These are phyloP conservation scores for Parauchenoglanis punctatus DNA, from an alignment of 2,797 vertebrate species.

Conservation along the genomic window DNA sequence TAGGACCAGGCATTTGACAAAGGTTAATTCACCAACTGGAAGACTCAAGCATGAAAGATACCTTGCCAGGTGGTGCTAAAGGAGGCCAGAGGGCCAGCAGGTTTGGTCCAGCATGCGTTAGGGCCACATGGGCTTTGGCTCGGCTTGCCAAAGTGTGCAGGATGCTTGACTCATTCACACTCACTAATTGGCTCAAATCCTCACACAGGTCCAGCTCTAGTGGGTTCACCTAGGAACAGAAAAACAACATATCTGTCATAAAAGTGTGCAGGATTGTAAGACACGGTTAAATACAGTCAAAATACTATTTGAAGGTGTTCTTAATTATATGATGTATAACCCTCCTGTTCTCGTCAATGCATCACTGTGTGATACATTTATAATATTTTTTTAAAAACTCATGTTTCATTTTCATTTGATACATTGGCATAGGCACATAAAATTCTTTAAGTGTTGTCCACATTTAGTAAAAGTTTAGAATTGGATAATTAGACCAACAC, in stretches of 20 bases:
- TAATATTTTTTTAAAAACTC: neutral
- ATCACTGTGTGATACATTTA: neutral
- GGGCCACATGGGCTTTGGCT: slow-evolving; percentile 71
- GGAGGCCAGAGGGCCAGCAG: slow-evolving; percentile 80
- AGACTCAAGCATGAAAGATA: slow-evolving; percentile 6
- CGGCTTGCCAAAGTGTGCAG: slow-evolving; percentile 82
- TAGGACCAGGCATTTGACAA: neutral
- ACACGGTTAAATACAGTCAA: neutral
- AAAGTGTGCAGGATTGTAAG: neutral
- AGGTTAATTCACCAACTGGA: neutral
- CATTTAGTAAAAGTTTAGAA: neutral
- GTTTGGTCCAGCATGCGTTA: slow-evolving; percentile 80
- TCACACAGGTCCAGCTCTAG: slow-evolving; percentile 82
- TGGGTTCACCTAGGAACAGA: slow-evolving; percentile 80
- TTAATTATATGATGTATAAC: neutral
- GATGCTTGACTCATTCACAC: slow-evolving; percentile 82
- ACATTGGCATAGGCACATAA: neutral
- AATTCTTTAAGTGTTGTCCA: neutral
- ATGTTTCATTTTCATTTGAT: neutral
- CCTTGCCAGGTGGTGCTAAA: slow-evolving; percentile 52
- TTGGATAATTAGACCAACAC: neutral
- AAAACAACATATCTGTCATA: neutral
- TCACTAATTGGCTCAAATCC: slow-evolving; percentile 83
- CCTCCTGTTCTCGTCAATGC: neutral
- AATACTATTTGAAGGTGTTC: neutral